Evolutionary conservation across 2,113 vertebrate genomes (phyloP).

Genomic region (Polyodon spathula): DNA sequence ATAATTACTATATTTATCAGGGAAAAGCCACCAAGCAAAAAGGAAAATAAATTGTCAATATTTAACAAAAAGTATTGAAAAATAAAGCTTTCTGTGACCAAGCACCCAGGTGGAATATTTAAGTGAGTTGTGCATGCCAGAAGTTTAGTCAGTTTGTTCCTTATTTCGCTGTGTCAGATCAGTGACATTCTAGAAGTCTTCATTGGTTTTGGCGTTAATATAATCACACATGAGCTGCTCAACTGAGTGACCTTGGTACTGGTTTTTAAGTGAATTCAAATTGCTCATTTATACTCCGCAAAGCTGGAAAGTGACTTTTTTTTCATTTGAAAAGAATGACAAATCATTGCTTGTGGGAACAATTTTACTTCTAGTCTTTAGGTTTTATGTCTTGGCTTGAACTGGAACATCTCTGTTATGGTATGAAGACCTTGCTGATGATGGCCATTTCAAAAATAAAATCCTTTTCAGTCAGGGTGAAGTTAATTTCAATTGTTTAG

Average conservation of each 20-base stretch:
- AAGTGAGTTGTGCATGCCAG: no score
- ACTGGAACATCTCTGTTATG: constrained; percentile 47
- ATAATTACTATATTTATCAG: no score
- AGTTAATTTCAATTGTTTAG: constrained; percentile 59
- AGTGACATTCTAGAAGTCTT: no score
- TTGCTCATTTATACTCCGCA: constrained; percentile 51
- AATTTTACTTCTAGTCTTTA: constrained; percentile 2
- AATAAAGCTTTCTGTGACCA: no score
- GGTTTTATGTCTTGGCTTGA: constrained; percentile 44
- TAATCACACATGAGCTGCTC: constrained; percentile 50
- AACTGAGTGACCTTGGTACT: constrained; percentile 54
- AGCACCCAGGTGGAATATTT: no score
- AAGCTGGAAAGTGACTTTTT: not conserved
- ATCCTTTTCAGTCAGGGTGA: constrained; percentile 41
- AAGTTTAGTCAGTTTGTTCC: no score
- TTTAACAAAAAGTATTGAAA: no score
- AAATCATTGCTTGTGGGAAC: not conserved
- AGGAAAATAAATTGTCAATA: no score
- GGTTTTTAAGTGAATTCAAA: constrained; percentile 52
- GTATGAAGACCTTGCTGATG: constrained; percentile 51
- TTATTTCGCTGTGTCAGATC: no score
- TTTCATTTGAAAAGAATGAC: not conserved
- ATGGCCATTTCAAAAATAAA: constrained; percentile 48
- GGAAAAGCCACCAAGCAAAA: no score
- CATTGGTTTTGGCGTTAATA: constrained; percentile 35